Evolutionary conservation across 1,140 invertebrate genomes (phyloP).

Genomic region (Dreissena polymorpha): DNA sequence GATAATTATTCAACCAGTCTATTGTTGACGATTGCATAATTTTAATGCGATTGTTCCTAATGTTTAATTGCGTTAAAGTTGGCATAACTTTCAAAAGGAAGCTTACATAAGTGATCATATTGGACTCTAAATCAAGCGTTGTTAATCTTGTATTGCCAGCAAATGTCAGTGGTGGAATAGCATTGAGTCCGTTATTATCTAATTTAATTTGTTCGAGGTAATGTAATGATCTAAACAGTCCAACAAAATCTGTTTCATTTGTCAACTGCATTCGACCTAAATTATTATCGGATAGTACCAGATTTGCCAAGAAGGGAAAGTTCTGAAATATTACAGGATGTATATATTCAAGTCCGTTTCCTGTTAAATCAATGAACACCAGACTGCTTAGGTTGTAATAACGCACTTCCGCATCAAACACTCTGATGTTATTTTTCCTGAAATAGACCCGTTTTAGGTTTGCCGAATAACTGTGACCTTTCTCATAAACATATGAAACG

Average conservation of each 20-base stretch:
- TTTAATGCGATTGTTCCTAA: no score
- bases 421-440: constrained; percentile 7
- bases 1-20: no score
- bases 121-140: background rate
- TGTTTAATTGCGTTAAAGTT: no score
- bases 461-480: no score
- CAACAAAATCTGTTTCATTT: background rate
- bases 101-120: background rate
- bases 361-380: background rate
- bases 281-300: constrained; percentile 2
- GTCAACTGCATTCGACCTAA: background rate
- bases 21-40: no score
- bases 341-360: constrained; percentile 17
- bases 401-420: background rate
- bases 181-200: background rate
- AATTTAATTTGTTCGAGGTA: background rate
- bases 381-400: background rate
- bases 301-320: background rate
- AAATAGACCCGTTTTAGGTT: no score
- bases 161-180: background rate
- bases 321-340: background rate
- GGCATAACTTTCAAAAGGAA: background rate
- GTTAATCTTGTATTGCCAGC: background rate
- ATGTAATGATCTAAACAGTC: background rate
- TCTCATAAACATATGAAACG: no score